A percentile compares a stretch with the other conserved stretches of the same genome.
phyloP scores from a whole-genome alignment of 2,113 vertebrate species.

The Nesospiza acunhae region DNA sequence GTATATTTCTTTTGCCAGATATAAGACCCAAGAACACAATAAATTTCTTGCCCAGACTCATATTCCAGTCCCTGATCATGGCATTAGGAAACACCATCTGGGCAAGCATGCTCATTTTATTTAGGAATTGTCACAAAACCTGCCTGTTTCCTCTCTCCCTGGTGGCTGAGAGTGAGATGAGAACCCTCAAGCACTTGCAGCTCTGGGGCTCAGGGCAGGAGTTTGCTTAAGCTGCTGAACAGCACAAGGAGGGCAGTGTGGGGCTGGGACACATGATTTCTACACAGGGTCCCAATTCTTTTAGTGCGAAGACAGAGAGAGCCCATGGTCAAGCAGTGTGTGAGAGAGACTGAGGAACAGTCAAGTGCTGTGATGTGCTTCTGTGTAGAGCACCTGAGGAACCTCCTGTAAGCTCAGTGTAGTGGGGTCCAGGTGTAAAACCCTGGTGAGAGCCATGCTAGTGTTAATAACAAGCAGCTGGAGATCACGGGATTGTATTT shows the following conservation, averaged over 20 bases:
- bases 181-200: rapidly evolving
- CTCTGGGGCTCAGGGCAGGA: neutral
- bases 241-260: neutral
- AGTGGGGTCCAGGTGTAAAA: neutral
- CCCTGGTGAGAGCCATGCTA: neutral
- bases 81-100: neutral
- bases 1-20: neutral
- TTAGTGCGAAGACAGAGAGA: neutral
- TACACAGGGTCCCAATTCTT: neutral
- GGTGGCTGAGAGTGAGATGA: neutral
- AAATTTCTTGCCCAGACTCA: neutral
- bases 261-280: neutral
- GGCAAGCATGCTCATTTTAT: neutral
- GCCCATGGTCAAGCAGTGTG: neutral
- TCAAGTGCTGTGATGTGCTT: neutral
- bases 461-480: neutral
- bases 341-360: neutral
- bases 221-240: neutral
- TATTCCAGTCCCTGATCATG: neutral
- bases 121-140: neutral
- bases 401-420: neutral
- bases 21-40: neutral
- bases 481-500: neutral
- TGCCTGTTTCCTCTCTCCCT: neutral
- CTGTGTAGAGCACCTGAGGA: neutral